Conservation (phyloP, 2,888 invertebrate species). For the Parapristionchus giblindavisi region DNA sequence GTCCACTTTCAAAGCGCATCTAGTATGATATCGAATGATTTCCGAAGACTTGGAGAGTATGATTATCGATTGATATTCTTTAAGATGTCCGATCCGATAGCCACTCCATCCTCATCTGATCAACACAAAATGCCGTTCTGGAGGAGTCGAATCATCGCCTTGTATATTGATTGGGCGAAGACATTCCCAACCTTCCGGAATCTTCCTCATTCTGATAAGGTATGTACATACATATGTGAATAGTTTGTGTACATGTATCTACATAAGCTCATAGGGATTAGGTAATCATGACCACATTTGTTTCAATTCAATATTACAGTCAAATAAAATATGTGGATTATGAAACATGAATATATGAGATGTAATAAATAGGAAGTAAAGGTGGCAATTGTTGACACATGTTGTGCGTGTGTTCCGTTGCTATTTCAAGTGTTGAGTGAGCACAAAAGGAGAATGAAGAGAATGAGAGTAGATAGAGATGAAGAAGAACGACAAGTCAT, state of each 20-base stretch:
- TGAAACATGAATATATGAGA: too few species aligned
- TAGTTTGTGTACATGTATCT: too few species aligned
- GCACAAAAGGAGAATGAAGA: too few species aligned
- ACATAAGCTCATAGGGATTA: neutral
- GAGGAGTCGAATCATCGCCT: slow-evolving; percentile 64
- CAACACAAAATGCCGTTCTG: slow-evolving; percentile 67
- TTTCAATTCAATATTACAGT: too few species aligned
- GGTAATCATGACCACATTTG: neutral
- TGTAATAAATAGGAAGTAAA: too few species aligned
- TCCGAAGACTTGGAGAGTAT: neutral
- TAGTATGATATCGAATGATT: neutral
- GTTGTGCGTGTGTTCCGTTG: too few species aligned
- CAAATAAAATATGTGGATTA: too few species aligned
- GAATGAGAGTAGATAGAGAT: too few species aligned
- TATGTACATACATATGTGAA: neutral
- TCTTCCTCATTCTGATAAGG: slow-evolving; percentile 67
- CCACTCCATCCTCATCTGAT: slow-evolving; percentile 49
- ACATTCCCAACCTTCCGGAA: slow-evolving; percentile 65
- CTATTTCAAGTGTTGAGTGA: too few species aligned
- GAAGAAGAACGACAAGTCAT: too few species aligned
- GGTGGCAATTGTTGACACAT: too few species aligned
- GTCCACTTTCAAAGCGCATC: neutral
- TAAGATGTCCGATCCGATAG: slow-evolving; percentile 63
- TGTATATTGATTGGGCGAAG: slow-evolving; percentile 69
- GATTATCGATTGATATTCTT: slow-evolving; percentile 27